A percentile compares a stretch with the other conserved stretches of the same genome.
Conservation (phyloP, 2,797 vertebrate genomes). For the Muscicapa striata region DNA sequence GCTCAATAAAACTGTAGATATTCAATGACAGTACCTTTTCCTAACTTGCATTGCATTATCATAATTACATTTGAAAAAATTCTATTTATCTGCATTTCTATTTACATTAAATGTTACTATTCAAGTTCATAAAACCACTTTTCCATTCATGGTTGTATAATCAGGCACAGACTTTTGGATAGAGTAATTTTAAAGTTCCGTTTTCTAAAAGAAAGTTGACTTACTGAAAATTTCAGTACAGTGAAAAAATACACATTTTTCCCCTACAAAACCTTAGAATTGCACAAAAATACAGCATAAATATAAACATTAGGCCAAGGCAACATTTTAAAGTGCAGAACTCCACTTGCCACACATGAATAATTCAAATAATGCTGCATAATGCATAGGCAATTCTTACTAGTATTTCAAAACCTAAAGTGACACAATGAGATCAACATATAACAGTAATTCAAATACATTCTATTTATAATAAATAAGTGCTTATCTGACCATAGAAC, state of each 20-base stretch:
- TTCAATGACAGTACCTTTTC: not conserved
- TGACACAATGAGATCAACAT: constrained; percentile 51
- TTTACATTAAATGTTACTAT: not conserved
- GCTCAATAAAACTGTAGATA: not conserved
- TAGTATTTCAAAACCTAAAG: constrained; percentile 46
- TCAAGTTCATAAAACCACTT: not conserved
- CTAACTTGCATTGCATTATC: not conserved
- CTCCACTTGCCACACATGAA: constrained; percentile 28
- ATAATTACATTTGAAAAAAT: not conserved
- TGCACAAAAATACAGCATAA: constrained; percentile 31
- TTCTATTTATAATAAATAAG: constrained; percentile 57
- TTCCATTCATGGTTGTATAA: not conserved
- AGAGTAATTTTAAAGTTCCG: not conserved
- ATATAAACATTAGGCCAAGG: constrained; percentile 36
- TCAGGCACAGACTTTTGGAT: not conserved
- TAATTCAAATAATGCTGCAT: constrained; percentile 22
- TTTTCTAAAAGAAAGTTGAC: not conserved
- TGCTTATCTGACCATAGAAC: constrained; percentile 21
- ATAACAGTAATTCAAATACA: constrained; percentile 51
- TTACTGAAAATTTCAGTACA: constrained; percentile 31
- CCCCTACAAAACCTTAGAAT: not conserved
- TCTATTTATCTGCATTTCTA: not conserved
- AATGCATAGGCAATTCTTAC: constrained; percentile 40
- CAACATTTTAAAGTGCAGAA: constrained; percentile 65
- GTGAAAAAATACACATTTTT: constrained; percentile 10